Evolutionary conservation across 2,113 vertebrate species (phyloP).

Genomic region (Neodon shergylaensis): DNA sequence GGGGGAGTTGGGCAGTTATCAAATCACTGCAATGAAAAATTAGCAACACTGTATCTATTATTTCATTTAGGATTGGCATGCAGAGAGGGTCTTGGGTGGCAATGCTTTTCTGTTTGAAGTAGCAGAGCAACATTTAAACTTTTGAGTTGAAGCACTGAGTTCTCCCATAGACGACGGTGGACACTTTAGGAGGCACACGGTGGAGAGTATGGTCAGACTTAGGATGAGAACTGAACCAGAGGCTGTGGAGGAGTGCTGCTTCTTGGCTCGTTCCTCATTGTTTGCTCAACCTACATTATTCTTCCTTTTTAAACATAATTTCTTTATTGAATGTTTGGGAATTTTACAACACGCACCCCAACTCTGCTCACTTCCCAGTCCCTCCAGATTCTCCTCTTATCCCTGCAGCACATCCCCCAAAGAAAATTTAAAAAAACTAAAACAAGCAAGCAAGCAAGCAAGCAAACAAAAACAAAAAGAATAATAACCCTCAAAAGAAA

Average conservation of each 20-base stretch:
- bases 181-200: background rate
- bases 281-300: background rate
- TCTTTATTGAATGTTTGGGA: background rate
- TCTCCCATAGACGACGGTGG: background rate
- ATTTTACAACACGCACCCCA: background rate
- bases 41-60: background rate
- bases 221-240: background rate
- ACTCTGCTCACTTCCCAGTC: background rate
- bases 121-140: background rate
- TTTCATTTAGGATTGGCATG: background rate
- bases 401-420: background rate
- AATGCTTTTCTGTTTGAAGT: background rate
- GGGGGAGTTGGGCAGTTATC: background rate
- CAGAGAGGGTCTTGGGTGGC: background rate
- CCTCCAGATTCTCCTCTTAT: background rate
- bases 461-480: background rate
- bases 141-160: background rate
- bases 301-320: background rate
- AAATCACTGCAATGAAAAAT: conserved; percentile 31
- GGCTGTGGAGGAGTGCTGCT: background rate
- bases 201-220: no score
- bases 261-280: background rate
- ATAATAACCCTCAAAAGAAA: background rate
- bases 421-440: background rate
- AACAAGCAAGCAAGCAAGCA: background rate